Evolutionary conservation across 2,888 invertebrate species (phyloP).

Genomic region (Papilio demoleus): DNA sequence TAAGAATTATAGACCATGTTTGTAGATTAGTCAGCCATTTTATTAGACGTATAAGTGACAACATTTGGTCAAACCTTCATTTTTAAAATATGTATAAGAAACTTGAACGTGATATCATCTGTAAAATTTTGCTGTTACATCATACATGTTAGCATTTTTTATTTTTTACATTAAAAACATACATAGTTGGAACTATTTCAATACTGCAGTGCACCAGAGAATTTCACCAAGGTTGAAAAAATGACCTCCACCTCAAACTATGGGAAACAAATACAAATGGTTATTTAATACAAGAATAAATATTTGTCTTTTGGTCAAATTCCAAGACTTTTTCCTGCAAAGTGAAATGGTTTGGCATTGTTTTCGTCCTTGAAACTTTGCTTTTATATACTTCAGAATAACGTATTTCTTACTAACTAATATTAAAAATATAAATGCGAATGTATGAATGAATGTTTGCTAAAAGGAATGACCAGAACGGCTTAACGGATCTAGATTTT

Average conservation of each 20-base stretch:
- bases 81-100: too few species aligned
- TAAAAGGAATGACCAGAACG: too few species aligned
- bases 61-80: too few species aligned
- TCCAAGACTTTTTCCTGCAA: background rate
- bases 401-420: too few species aligned
- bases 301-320: constrained; percentile 23
- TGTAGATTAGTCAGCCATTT: too few species aligned
- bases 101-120: background rate
- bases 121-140: background rate
- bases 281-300: constrained; percentile 14
- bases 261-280: constrained; percentile 16
- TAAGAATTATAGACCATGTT: too few species aligned
- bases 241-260: constrained; percentile 24
- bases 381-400: background rate
- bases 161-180: constrained; percentile 13
- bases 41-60: too few species aligned
- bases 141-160: background rate
- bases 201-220: constrained; percentile 37
- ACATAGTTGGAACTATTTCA: constrained; percentile 35
- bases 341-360: constrained; percentile 3
- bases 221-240: constrained; percentile 30
- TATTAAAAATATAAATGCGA: background rate
- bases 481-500: too few species aligned
- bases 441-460: too few species aligned
- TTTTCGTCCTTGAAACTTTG: background rate